These are phyloP conservation scores for Dromas ardeola DNA, from an alignment of 2,113 vertebrate genomes.

Conservation along the genomic window DNA sequence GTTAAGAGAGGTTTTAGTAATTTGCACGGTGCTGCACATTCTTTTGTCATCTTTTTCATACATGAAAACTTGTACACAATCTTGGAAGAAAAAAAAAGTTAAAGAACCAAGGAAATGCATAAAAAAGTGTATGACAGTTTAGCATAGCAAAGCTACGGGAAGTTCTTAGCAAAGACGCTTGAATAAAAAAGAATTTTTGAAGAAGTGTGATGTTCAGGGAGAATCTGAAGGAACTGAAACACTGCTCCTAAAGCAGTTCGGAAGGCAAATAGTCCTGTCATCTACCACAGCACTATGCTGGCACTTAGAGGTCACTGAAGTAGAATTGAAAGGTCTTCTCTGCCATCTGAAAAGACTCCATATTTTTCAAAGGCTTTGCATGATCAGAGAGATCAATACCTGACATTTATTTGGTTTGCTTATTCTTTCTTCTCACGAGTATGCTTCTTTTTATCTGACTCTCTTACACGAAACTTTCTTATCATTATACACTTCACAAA, in stretches of 20 bases:
- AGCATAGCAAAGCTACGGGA: neutral
- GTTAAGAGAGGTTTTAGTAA: neutral
- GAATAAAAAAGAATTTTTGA: neutral
- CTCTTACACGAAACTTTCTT: neutral
- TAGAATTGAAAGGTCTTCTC: neutral
- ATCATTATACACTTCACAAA: neutral
- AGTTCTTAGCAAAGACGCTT: neutral
- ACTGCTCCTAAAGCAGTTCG: neutral
- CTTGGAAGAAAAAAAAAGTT: neutral
- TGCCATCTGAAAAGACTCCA: neutral
- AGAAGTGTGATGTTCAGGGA: neutral
- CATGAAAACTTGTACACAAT: neutral
- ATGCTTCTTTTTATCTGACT: neutral
- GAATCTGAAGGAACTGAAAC: neutral
- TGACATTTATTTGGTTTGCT: neutral
- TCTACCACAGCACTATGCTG: neutral
- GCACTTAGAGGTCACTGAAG: neutral
- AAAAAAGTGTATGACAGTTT: neutral
- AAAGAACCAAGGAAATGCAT: neutral
- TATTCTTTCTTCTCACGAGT: neutral
- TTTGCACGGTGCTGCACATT: neutral
- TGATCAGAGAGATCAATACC: neutral
- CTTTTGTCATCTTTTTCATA: neutral
- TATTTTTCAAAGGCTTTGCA: neutral
- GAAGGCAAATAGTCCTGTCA: neutral